phyloP scores from a whole-genome alignment of 2,888 invertebrate genomes.

The Pristionchus mayeri region DNA sequence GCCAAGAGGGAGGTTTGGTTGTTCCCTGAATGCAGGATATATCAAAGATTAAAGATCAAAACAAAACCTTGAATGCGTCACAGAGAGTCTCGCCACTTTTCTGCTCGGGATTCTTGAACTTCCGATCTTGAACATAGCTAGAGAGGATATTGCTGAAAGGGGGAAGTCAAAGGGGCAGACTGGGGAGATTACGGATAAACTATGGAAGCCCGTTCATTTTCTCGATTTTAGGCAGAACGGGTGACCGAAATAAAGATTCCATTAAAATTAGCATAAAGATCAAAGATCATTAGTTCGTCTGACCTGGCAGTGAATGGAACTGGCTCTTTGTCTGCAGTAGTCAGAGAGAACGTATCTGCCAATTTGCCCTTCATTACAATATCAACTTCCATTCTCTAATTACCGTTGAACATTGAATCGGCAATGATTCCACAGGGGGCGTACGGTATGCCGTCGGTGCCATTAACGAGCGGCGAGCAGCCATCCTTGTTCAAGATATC shows the following conservation, averaged over 20 bases:
- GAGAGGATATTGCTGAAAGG: not conserved
- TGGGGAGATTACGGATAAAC: not conserved
- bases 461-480: conserved; percentile 57
- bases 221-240: not conserved
- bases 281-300: not conserved
- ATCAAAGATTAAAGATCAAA: conserved; percentile 23
- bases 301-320: conserved; percentile 38
- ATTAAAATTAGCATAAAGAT: not conserved
- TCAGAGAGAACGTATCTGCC: conserved; percentile 38
- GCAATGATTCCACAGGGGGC: conserved; percentile 47
- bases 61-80: conserved; percentile 26
- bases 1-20: conserved; percentile 32
- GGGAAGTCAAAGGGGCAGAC: not conserved
- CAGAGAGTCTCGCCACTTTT: conserved; percentile 6
- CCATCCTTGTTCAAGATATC: conserved; percentile 81
- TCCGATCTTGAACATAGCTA: not conserved
- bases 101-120: conserved; percentile 7
- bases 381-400: not conserved
- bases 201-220: not conserved
- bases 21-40: conserved; percentile 30
- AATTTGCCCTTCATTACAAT: not conserved
- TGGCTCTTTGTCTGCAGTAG: not conserved
- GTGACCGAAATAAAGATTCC: not conserved
- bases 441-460: not conserved
- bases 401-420: conserved; percentile 49